A percentile compares a stretch with the other conserved stretches of the same genome.
Conservation (phyloP, 2,797 vertebrate genomes). For the Gouania willdenowi region DNA sequence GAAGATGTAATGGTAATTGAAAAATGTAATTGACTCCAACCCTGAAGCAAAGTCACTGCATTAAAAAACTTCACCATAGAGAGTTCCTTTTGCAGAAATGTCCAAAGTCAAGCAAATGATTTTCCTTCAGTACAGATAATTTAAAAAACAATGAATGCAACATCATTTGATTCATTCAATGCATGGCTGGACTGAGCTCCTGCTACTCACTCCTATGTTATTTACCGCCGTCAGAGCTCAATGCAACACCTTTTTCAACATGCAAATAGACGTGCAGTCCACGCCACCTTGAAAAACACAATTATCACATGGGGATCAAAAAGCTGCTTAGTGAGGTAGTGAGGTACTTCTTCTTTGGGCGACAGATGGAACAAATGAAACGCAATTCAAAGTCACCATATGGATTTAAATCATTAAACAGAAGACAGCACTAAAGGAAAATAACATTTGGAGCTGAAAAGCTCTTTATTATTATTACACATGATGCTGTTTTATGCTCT, state of each 20-base stretch:
- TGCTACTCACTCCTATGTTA: slow-evolving; percentile 30
- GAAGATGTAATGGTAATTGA: too few species aligned
- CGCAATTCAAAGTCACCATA: background rate
- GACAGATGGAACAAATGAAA: background rate
- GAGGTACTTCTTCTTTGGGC: background rate
- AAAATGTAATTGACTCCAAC: too few species aligned
- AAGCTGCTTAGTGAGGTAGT: background rate
- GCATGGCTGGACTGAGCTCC: slow-evolving; percentile 50
- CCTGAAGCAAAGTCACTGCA: too few species aligned
- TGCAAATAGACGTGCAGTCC: slow-evolving; percentile 2
- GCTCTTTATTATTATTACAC: background rate
- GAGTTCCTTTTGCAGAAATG: slow-evolving; percentile 42
- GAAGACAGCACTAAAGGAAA: background rate
- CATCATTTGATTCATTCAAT: slow-evolving; percentile 59
- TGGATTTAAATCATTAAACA: background rate
- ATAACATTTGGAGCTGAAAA: background rate
- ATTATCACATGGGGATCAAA: slow-evolving; percentile 28
- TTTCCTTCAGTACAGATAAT: slow-evolving; percentile 60
- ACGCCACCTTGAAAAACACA: slow-evolving; percentile 18
- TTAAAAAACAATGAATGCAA: slow-evolving; percentile 58
- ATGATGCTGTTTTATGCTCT: background rate
- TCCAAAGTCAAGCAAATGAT: slow-evolving; percentile 47
- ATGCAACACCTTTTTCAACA: slow-evolving; percentile 39
- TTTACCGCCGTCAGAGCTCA: slow-evolving; percentile 29
- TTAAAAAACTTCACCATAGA: too few species aligned